Evolutionary conservation across 2,113 vertebrate species (phyloP).

Genomic region (Ceratotherium simum): DNA sequence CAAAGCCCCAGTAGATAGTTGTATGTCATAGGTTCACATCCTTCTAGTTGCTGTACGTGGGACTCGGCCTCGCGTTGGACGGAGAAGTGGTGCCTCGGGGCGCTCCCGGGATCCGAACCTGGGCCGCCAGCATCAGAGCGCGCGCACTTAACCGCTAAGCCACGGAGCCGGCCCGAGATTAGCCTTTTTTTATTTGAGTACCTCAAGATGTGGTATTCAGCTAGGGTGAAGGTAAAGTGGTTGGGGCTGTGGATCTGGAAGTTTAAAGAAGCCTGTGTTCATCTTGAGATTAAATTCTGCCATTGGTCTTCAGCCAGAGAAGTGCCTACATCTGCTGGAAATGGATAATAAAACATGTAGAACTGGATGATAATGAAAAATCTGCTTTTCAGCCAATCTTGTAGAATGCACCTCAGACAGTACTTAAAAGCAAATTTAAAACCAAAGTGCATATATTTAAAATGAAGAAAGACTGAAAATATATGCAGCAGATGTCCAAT

Average conservation of each 20-base stretch:
- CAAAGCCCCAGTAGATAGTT: too few relatives aligned
- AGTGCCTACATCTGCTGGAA: conserved; percentile 29
- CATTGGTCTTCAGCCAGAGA: not conserved
- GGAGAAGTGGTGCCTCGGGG: too few relatives aligned
- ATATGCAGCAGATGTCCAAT: not conserved
- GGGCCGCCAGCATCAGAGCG: too few relatives aligned
- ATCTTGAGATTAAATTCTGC: not conserved
- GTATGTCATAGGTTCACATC: too few relatives aligned
- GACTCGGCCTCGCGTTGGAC: too few relatives aligned
- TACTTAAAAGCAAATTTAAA: conserved; percentile 28
- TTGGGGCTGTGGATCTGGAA: not conserved
- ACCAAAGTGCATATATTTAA: not conserved
- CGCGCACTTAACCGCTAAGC: too few relatives aligned
- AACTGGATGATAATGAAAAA: not conserved
- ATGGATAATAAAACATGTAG: not conserved
- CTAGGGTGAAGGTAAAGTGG: not conserved
- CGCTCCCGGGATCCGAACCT: too few relatives aligned
- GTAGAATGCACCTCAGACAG: not conserved
- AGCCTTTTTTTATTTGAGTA: not conserved
- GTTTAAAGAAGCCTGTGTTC: not conserved
- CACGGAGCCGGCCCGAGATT: too few relatives aligned
- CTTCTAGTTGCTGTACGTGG: too few relatives aligned
- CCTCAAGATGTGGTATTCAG: not conserved
- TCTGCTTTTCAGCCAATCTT: not conserved
- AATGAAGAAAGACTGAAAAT: conserved; percentile 29